A percentile compares a stretch with the other conserved stretches of the same genome.
Evolutionary conservation across 2,888 invertebrate genomes (phyloP).

Genomic region (Callyntrura sp.): DNA sequence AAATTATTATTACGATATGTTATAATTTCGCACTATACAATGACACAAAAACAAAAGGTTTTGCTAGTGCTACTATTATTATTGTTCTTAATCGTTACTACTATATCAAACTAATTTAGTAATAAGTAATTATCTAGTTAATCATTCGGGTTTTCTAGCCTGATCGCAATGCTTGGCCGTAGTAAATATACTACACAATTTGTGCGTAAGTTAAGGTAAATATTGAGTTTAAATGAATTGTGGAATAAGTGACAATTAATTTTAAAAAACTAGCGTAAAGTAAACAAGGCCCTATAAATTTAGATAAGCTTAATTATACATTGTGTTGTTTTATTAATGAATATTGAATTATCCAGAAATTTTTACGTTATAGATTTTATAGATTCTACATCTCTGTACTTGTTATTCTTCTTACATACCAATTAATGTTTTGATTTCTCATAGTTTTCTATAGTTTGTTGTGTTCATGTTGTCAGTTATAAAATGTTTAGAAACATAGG

Average conservation of each 20-base stretch:
- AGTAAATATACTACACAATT: constrained; percentile 24
- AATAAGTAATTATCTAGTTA: background rate
- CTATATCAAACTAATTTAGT: constrained; percentile 23
- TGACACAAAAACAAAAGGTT: constrained; percentile 46
- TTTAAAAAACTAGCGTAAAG: background rate
- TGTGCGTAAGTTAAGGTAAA: background rate
- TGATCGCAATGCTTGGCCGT: constrained; percentile 39
- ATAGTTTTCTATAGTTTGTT: constrained; percentile 37
- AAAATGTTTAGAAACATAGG: background rate
- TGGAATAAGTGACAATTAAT: constrained; percentile 44
- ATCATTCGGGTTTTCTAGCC: constrained; percentile 26
- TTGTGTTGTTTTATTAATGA: constrained; percentile 34
- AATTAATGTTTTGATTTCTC: constrained; percentile 17
- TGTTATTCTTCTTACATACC: background rate
- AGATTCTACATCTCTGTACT: too few relatives aligned
- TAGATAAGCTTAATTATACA: constrained; percentile 22
- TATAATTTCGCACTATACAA: constrained; percentile 45
- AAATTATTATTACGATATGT: background rate
- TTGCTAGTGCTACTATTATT: constrained; percentile 32
- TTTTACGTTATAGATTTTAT: constrained; percentile 3
- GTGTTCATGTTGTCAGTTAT: constrained; percentile 8
- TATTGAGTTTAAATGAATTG: constrained; percentile 41
- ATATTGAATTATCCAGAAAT: constrained; percentile 16
- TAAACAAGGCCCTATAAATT: background rate
- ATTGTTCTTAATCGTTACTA: background rate